These are phyloP conservation scores for Chrysoperla carnea DNA, from an alignment of 1,140 invertebrate species.

Conservation along the genomic window DNA sequence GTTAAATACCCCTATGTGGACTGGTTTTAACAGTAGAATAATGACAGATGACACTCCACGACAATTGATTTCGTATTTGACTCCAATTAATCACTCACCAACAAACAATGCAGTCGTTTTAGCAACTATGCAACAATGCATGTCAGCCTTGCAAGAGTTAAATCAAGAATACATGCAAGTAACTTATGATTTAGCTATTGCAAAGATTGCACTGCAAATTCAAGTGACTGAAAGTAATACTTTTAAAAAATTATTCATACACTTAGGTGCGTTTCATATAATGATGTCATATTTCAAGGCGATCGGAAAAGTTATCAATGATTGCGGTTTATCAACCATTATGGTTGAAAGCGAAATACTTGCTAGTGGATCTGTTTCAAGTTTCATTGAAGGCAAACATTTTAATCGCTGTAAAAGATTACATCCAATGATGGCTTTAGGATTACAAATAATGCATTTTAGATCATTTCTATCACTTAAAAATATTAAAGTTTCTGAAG, in stretches of 20 bases:
- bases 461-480: conserved; percentile 6
- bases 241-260: conserved; percentile 26
- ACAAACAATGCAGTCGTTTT: conserved; percentile 15
- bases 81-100: conserved; percentile 17
- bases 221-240: conserved; percentile 15
- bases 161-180: conserved; percentile 16
- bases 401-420: conserved; percentile 19
- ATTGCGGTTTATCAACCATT: conserved; percentile 22
- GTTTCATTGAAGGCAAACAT: conserved; percentile 17
- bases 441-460: conserved; percentile 14
- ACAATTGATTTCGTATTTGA: conserved; percentile 13
- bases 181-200: conserved; percentile 21
- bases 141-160: conserved; percentile 11
- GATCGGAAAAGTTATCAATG: conserved; percentile 24
- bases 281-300: conserved; percentile 28
- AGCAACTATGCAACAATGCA: conserved; percentile 15
- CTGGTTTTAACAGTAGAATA: conserved; percentile 10
- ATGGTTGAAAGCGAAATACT: conserved; percentile 20
- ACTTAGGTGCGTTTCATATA: conserved; percentile 27
- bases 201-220: conserved; percentile 22
- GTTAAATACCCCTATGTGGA: conserved; percentile 11
- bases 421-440: conserved; percentile 14
- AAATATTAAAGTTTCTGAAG: conserved; percentile 8
- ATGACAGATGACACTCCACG: conserved; percentile 6
- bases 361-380: conserved; percentile 16